Base-by-base conservation (phyloP, 2,113 vertebrate genomes). In the Boulengeromyrus knoepffleri region DNA sequence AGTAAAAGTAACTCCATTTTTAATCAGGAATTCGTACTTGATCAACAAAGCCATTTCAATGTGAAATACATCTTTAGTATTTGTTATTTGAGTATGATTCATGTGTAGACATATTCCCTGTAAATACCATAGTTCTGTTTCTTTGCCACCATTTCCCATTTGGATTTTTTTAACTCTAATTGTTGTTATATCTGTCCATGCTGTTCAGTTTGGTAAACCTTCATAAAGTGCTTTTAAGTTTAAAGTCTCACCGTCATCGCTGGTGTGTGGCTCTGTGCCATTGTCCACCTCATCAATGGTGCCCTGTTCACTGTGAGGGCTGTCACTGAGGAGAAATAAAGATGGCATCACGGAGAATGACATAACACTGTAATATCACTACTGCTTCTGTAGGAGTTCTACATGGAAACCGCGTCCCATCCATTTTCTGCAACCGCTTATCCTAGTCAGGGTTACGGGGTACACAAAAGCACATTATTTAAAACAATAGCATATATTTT, bases 291-390 rank as follows among this genome's bases (percentile, higher is more conserved):
- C 99, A 7, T 99, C 99, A 1, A 99, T 99, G 91, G 98, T 97
- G 90, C 98, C 99, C 0, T 98, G 98, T 94, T 99, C 99, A 5
- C 99, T 99, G 96, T 99, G 99, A 0, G 99, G 99, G 92, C 99
- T 99, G 94, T 99, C 99, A 53, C 99, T 99, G 94, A 90, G 1
- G 93, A 83, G 17, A 85, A 49, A 85, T n/a, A 45, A 8, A 90
- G 87, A 90, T 36, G 42, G 88, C 9, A 74, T 83, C 70, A 90
- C n/a, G 10, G 17, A n/a, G 15, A 58, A 17, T 42, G 13, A 27
- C 42, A 85, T 3, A 39, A 46, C 8, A 39, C 24, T 27, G 47
- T 39, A 6, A 50, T 19, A 19, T 27, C 45, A 87, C 24, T 47
- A 17, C 85, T 52, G 85, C 24, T 31, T 12, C 49, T 46, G n/a